These are phyloP conservation scores for Cotesia glomerata DNA, from an alignment of 1,140 invertebrate genomes.

Conservation along the genomic window DNA sequence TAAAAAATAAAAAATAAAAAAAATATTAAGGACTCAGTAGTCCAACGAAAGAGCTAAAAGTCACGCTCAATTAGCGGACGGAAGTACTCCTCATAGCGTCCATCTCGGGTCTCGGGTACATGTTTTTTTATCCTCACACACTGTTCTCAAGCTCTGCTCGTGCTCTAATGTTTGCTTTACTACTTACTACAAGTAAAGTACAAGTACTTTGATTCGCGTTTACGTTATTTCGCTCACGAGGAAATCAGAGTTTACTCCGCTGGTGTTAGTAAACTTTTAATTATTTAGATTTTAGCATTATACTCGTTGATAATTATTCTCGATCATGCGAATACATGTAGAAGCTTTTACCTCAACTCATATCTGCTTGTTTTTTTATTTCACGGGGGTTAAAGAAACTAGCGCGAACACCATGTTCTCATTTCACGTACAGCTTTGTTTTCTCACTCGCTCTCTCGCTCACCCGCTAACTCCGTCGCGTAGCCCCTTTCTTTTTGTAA, in stretches of 20 bases:
- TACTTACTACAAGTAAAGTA: background rate
- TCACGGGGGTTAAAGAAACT: slow-evolving; percentile 16
- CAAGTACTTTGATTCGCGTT: background rate
- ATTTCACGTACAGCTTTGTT: background rate
- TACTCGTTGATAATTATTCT: background rate
- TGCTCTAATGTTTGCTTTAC: background rate
- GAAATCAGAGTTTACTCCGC: too few species aligned
- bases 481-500: background rate
- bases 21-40: background rate
- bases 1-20: slow-evolving; percentile 5
- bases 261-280: too few species aligned
- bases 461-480: background rate
- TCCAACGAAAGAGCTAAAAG: slow-evolving; percentile 30
- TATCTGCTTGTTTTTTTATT: background rate
- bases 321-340: background rate
- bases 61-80: slow-evolving; percentile 42
- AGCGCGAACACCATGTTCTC: slow-evolving; percentile 16
- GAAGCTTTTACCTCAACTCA: background rate
- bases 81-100: slow-evolving; percentile 42
- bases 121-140: slow-evolving; percentile 24
- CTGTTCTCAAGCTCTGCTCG: background rate
- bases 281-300: too few species aligned
- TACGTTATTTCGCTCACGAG: background rate
- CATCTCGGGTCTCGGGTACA: slow-evolving; percentile 42
- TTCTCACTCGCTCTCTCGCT: background rate